phyloP scores from a whole-genome alignment of 1,140 invertebrate species.

The Drosophila micromelanica region DNA sequence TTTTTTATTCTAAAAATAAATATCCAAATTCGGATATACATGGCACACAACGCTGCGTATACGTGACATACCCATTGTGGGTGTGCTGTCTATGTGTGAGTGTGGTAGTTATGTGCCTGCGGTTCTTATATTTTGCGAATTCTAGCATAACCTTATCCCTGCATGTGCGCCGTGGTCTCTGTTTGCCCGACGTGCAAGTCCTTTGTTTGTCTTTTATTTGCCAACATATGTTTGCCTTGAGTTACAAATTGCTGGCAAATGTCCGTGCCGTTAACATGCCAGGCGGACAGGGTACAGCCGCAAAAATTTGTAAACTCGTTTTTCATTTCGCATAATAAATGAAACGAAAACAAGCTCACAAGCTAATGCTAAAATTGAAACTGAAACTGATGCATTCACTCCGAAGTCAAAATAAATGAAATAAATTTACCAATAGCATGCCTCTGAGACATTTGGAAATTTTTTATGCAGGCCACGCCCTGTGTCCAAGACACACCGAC shows the following conservation, averaged over 20 bases:
- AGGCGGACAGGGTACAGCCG: constrained; percentile 44
- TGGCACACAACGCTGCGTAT: constrained; percentile 57
- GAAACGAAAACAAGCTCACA: constrained; percentile 65
- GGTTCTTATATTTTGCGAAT: constrained; percentile 30
- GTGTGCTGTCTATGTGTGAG: constrained; percentile 1
- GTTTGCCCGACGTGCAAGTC: constrained; percentile 40
- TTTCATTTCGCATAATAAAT: constrained; percentile 79
- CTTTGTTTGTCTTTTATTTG: constrained; percentile 79
- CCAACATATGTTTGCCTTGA: constrained; percentile 76
- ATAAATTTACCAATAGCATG: constrained; percentile 46
- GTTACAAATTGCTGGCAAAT: constrained; percentile 70
- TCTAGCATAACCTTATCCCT: constrained; percentile 21
- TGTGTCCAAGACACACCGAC: not conserved
- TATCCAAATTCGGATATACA: constrained; percentile 55
- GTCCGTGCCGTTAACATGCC: constrained; percentile 67
- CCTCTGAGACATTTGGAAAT: constrained; percentile 35
- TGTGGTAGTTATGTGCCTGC: constrained; percentile 22
- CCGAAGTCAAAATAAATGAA: constrained; percentile 32
- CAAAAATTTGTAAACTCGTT: constrained; percentile 71
- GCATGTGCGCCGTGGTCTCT: constrained; percentile 29
- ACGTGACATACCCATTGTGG: constrained; percentile 53
- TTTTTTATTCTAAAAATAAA: constrained; percentile 52
- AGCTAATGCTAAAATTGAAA: constrained; percentile 8
- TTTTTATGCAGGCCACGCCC: constrained; percentile 16
- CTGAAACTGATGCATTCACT: constrained; percentile 1